Evolutionary conservation across 1,140 invertebrate genomes (phyloP).

Genomic region (Camponotus floridanus): DNA sequence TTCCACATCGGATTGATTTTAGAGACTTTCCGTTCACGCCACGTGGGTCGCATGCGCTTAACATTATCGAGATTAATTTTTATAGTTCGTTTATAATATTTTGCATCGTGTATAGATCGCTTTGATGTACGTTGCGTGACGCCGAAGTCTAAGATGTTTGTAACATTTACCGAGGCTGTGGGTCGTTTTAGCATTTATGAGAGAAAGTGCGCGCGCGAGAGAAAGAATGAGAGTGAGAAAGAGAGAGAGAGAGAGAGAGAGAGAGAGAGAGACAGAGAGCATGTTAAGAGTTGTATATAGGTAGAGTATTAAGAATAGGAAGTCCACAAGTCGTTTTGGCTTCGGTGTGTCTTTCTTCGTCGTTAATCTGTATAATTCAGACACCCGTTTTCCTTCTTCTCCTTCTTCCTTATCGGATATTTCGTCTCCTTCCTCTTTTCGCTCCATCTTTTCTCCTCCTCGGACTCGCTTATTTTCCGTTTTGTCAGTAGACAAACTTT

Average conservation of each 20-base stretch:
- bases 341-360: conserved; percentile 72
- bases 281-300: conserved; percentile 52
- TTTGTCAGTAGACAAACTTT: conserved; percentile 15
- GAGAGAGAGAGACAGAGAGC: conserved; percentile 34
- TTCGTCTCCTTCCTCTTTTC: conserved; percentile 14
- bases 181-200: conserved; percentile 80
- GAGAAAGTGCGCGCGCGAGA: conserved; percentile 19
- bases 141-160: conserved; percentile 66
- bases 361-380: conserved; percentile 41
- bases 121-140: conserved; percentile 25
- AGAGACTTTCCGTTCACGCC: too few species aligned
- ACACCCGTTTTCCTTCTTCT: not conserved
- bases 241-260: not conserved
- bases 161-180: conserved; percentile 80
- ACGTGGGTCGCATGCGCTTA: too few species aligned
- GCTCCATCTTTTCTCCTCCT: conserved; percentile 4
- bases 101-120: conserved; percentile 29
- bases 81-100: not conserved
- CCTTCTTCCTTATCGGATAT: not conserved
- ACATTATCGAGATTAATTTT: too few species aligned
- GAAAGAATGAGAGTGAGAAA: conserved; percentile 25
- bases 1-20: too few species aligned
- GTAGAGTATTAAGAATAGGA: conserved; percentile 65
- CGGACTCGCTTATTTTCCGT: conserved; percentile 23
- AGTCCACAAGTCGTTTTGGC: conserved; percentile 58